Evolutionary conservation across 2,797 vertebrate genomes (phyloP), one percentile per base, ranked within the genome.

Genomic region (Florisuga fusca): DNA sequence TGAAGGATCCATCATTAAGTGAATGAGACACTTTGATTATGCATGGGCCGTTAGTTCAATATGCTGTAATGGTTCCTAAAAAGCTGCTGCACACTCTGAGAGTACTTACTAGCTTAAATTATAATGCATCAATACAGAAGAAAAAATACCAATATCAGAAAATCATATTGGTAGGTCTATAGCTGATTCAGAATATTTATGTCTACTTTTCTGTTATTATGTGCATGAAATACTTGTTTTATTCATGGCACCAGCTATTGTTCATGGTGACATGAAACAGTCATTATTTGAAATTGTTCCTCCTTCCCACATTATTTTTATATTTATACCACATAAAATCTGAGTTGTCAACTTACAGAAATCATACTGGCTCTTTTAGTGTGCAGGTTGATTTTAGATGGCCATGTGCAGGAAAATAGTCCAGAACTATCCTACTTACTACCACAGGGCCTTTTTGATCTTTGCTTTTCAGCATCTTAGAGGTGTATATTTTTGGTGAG

Each of bases 21-120:
- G 72, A 87, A 87, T 46, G 34, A 90, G 81, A 92, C 79, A 94
- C 57, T 96, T 96, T 93, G 87, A 91, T 96, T 95, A 92, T 84
- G 41, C 46, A 66, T 76, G 78, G 92, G 81, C 95, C 93, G 88
- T 91, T 95, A 97, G 80, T 95, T 95, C 89, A 88, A 64, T 84
- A 90, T 87, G 88, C 33, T 82, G 48, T 93, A 86, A 92, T 93
- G 90, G 62, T 67, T 95, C 67, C 68, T 82, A 86, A 94, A 94
- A 64, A 92, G 73, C 75, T 89, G n/a, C 82, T 87, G 72, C 77
- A 69, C 51, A 76, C 80, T 94, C 76, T 92, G 29, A 86, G 54
- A 73, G 41, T 92, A 76, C 68, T 90, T 88, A 45, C n/a, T 75
- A 81, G 73, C 77, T 83, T 90, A 81, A 13, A 9, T 77, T 79